A percentile compares a stretch with the other conserved stretches of the same genome.
Evolutionary conservation across 1,140 invertebrate genomes (phyloP).

Genomic region (Sesamia nonagrioides): DNA sequence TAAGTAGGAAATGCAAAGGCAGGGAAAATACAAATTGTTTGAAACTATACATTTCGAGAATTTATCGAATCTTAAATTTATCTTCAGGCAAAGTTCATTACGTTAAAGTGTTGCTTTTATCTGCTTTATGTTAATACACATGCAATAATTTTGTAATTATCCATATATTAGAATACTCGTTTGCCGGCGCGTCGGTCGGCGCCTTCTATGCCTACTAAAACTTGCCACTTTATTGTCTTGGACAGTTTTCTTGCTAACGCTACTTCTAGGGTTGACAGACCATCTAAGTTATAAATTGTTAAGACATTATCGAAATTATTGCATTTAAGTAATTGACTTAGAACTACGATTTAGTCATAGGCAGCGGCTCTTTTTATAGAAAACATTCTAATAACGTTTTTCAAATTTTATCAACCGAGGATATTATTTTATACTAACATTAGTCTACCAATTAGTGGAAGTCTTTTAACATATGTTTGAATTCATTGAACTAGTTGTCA

Average conservation of each 20-base stretch:
- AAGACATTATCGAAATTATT: neutral
- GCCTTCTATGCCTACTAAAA: constrained; percentile 4
- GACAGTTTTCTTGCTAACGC: neutral
- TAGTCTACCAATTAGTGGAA: too few species aligned
- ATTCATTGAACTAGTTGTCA: neutral
- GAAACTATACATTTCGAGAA: neutral
- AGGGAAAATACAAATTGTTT: neutral
- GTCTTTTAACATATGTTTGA: neutral
- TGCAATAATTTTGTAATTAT: constrained; percentile 6
- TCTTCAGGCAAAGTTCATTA: constrained; percentile 1
- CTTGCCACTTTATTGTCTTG: constrained; percentile 5
- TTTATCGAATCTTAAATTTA: neutral
- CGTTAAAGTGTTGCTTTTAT: neutral
- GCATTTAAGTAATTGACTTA: too few species aligned
- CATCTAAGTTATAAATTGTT: neutral
- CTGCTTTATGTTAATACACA: constrained; percentile 17
- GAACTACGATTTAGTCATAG: too few species aligned
- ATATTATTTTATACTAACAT: too few species aligned
- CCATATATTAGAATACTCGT: constrained; percentile 15
- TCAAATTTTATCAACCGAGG: too few species aligned
- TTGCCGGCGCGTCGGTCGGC: constrained; percentile 20
- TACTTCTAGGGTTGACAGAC: neutral
- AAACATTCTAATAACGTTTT: too few species aligned
- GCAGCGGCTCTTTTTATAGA: too few species aligned
- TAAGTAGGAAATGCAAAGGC: neutral